Base-by-base conservation (phyloP, 2,888 invertebrate species). In the Seira musarum region DNA sequence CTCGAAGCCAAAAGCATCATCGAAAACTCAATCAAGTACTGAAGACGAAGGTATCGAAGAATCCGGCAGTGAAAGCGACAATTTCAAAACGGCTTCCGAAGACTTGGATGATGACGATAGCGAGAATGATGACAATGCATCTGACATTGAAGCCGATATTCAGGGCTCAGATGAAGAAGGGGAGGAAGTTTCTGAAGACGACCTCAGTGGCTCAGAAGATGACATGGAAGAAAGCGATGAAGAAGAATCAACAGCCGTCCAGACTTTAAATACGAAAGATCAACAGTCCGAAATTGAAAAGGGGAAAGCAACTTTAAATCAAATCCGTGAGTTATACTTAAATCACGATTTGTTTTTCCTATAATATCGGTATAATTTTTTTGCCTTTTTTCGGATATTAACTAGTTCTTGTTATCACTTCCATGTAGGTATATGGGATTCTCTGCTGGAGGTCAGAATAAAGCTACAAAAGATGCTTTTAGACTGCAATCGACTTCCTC, bases 361-460 rank as follows among this genome's bases (percentile, higher is more conserved):
- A n/a, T n/a, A n/a, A n/a, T n/a, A n/a, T n/a, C n/a, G n/a, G n/a
- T n/a, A n/a, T n/a, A n/a, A n/a, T n/a, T n/a, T n/a, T n/a, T n/a
- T n/a, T n/a, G n/a, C n/a, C n/a, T n/a, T n/a, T n/a, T n/a, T n/a
- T n/a, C n/a, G n/a, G n/a, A n/a, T n/a, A n/a, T n/a, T n/a, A n/a
- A n/a, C n/a, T n/a, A n/a, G n/a, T n/a, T n/a, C n/a, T n/a, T n/a
- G n/a, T n/a, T n/a, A n/a, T n/a, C n/a, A n/a, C n/a, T n/a, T n/a
- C n/a, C n/a, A n/a, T n/a, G n/a, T 17, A 86, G 86, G 82, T 61
- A 84, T 85, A 21, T 98, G 96, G 96, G 97, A 98, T 88, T 93
- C 92, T 74, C 88, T 98, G 2, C 88, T 98, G 24, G 96, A 98
- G 89, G 91, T 93, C 88, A 91, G 98, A 84, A 97, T 98, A 86